Evolutionary conservation across 2,797 vertebrate genomes (phyloP), one percentile per base, ranked within the genome.

Genomic region (Poeciliopsis infans): DNA sequence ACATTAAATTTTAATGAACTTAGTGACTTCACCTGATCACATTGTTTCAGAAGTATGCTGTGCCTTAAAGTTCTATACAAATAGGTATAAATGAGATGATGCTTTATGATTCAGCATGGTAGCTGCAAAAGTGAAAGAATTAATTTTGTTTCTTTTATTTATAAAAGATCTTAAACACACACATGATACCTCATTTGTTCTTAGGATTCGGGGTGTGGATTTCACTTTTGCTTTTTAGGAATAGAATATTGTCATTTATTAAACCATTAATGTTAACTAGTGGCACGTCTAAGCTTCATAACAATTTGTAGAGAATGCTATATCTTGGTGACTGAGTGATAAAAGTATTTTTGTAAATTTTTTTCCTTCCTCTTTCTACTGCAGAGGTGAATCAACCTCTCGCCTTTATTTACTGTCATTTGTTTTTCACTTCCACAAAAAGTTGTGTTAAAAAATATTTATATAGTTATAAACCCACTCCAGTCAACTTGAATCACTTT

Each of bases 331-430:
- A 68, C 49, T 2, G 11, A 47, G 70, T 80, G 39, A 74, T 55
- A 1, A 81, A 76, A 47, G 11, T 66, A 13, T 3, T 77, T 69
- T 68, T 72, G 51, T 87, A 61, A 8, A 23, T 36, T 3, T 71
- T 51, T 80, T 4, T 70, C 33, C 7, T 64, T 39, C 7, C 23
- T 47, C 16, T 84, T 85, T 79, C 18, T 76, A 77, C 72, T 68
- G 28, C 72, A 86, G 79, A 86, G 79, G 79, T 83, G 36, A 88
- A 87, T 83, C 82, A 74, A 47, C 74, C 41, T 79, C 53, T 18
- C 59, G 36, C 20, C 28, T 78, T 77, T 25, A 79, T 83, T 25
- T 49, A 53, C n/a, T 71, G 8, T 33, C 23, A 15, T 57, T 75
- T 79, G 23, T 74, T 71, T 79, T 76, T 55, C 7, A 72, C 5